Evolutionary conservation across 92 coral and sea anemone genomes (phyloP).

Genomic region (Siderastrea radians): DNA sequence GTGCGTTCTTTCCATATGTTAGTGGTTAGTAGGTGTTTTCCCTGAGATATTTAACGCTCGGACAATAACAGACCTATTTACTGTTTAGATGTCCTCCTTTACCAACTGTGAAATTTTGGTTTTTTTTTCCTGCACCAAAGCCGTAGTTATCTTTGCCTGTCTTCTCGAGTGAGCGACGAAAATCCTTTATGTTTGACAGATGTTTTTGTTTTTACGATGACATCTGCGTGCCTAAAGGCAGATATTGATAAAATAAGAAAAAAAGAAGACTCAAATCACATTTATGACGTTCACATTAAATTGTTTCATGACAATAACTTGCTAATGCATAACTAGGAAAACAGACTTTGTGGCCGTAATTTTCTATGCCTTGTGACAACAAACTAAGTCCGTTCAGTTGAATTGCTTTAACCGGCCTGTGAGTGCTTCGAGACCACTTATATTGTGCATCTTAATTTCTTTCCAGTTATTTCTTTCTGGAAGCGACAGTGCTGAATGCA

Average conservation of each 20-base stretch:
- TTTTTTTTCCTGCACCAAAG: not conserved
- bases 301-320: conserved; percentile 57
- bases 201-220: conserved; percentile 33
- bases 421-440: not conserved
- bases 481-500: not conserved
- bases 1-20: not conserved
- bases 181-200: conserved; percentile 47
- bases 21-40: not conserved
- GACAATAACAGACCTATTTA: not conserved
- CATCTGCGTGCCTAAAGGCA: conserved; percentile 68
- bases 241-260: conserved; percentile 45
- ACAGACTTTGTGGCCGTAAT: conserved; percentile 44
- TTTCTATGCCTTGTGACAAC: conserved; percentile 17
- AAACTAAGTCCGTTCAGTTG: conserved; percentile 4
- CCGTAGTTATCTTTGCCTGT: conserved; percentile 22
- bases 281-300: conserved; percentile 58
- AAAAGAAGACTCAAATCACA: conserved; percentile 44
- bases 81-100: not conserved
- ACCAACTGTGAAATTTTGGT: not conserved
- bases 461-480: not conserved
- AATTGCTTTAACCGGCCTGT: not conserved
- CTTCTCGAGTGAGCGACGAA: conserved; percentile 18
- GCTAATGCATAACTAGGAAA: conserved; percentile 44
- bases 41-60: not conserved
- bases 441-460: conserved; percentile 6